Evolutionary conservation across 2,888 invertebrate genomes (phyloP).

Genomic region (Phengaris arion): DNA sequence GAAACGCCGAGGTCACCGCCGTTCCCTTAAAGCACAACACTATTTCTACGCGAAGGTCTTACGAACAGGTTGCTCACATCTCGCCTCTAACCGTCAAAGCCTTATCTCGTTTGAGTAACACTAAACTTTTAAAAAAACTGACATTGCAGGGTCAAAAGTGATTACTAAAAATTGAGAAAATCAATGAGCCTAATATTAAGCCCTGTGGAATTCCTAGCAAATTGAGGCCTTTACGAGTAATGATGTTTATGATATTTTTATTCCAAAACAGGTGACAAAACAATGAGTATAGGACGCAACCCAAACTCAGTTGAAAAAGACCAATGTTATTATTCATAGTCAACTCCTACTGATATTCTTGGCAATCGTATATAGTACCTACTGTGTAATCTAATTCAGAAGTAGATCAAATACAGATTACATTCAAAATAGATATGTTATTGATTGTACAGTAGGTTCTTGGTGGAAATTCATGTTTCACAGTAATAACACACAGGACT

Average conservation of each 20-base stretch:
- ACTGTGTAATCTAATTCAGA: not conserved
- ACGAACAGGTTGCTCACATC: constrained; percentile 54
- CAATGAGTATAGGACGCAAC: not conserved
- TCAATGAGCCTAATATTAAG: not conserved
- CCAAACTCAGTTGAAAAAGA: not conserved
- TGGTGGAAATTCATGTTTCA: no score
- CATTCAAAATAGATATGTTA: constrained; percentile 21
- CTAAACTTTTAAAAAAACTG: no score
- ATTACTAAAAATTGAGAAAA: not conserved
- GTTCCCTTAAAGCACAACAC: constrained; percentile 46
- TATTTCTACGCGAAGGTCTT: constrained; percentile 48
- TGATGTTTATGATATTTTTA: no score
- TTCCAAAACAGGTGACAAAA: not conserved
- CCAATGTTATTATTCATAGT: not conserved
- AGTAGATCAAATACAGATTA: not conserved
- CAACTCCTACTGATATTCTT: not conserved
- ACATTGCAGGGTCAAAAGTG: not conserved
- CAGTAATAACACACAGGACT: no score
- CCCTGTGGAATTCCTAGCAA: not conserved
- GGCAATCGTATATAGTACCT: not conserved
- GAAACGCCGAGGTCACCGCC: constrained; percentile 28
- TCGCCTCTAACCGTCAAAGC: not conserved
- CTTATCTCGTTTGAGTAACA: no score
- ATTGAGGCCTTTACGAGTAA: no score
- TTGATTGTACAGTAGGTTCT: no score